Evolutionary conservation across 30 jellyfish, hydroid and myxozoan genomes (phyloP), one percentile per base, ranked within the genome.

Genomic region (Phacellophora camtschatica): DNA sequence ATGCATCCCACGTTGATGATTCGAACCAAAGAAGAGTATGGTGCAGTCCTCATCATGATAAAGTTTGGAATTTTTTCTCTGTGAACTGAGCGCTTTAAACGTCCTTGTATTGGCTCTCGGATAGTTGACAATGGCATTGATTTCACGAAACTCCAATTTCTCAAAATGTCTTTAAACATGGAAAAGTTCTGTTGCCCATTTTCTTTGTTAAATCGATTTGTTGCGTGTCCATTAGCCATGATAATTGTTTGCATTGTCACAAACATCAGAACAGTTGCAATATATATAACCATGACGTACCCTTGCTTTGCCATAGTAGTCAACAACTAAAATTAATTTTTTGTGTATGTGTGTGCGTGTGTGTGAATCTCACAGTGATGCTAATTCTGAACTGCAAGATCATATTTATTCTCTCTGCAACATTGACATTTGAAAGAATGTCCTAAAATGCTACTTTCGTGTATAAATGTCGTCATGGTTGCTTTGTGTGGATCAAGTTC

Each of bases 401-500:
- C n/a, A n/a, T n/a, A 46, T 46, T 19, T 24, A 68, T 43, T 31
- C 64, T 24, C 30, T 68, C 5, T 22, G 10, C 35, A 5, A 16
- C 22, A 28, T 33, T 28, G 69, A 45, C 71, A 64, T 42, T 50
- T 32, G 55, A 27, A 63, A 65, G 46, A 57, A 37, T 8, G 76
- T 65, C 27, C 20, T 35, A 24, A 80, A 45, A 64, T 20, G 36
- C 51, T 74, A 16, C 49, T 70, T 39, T 41, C 66, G 37, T 64
- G 54, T 72, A n/a, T 62, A 41, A 4, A 4, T 51, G 84, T 80
- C 84, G 77, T 57, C 91, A 66, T 80, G 91, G 91, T 80, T 80
- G 49, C 91, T 18, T 31, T 62, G 46, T 23, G 57, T 36, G 27
- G 66, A 11, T 16, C 54, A 32, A 59, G 18, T 49, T 56, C 56